Percentiles rank a stretch among this genome's conserved stretches.
These are phyloP conservation scores for Drosophila sp. DNA, from an alignment of 1,140 invertebrate species.

Conservation along the genomic window DNA sequence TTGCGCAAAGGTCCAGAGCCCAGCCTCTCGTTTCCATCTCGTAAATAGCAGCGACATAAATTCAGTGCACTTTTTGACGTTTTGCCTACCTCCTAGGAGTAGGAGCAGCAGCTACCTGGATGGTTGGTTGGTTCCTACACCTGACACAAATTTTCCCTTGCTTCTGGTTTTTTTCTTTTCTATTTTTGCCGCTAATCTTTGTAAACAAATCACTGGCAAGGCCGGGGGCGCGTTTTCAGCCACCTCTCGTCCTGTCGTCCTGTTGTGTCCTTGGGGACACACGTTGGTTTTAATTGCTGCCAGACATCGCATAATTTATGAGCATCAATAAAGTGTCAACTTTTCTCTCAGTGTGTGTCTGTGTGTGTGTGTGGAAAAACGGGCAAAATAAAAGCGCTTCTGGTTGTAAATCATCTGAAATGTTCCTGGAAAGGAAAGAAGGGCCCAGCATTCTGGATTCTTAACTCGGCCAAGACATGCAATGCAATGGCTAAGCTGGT, in stretches of 20 bases:
- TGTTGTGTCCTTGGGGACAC: slow-evolving; percentile 72
- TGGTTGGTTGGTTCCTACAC: slow-evolving; percentile 29
- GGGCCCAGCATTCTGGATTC: slow-evolving; percentile 43
- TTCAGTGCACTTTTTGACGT: slow-evolving; percentile 67
- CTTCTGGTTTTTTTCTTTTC: slow-evolving; percentile 46
- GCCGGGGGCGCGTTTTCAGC: slow-evolving; percentile 5
- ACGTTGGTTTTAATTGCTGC: slow-evolving; percentile 78
- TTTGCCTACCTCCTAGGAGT: slow-evolving; percentile 1
- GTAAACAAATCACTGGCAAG: slow-evolving; percentile 73
- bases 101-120: slow-evolving; percentile 42
- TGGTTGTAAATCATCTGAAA: slow-evolving; percentile 72
- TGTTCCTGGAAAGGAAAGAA: slow-evolving; percentile 58
- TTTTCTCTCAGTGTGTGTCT: slow-evolving; percentile 43
- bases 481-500: slow-evolving; percentile 23
- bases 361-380: slow-evolving; percentile 21
- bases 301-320: slow-evolving; percentile 74
- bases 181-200: slow-evolving; percentile 64
- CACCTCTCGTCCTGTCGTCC: slow-evolving; percentile 6
- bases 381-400: slow-evolving; percentile 62
- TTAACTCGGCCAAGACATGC: slow-evolving; percentile 75
- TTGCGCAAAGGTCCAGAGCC: slow-evolving; percentile 20
- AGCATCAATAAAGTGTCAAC: slow-evolving; percentile 80
- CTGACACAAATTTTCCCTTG: slow-evolving; percentile 63
- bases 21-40: slow-evolving; percentile 6
- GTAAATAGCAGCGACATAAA: slow-evolving; percentile 75